Base-by-base conservation (phyloP, 2,888 invertebrate species). In the Melieria picta region DNA sequence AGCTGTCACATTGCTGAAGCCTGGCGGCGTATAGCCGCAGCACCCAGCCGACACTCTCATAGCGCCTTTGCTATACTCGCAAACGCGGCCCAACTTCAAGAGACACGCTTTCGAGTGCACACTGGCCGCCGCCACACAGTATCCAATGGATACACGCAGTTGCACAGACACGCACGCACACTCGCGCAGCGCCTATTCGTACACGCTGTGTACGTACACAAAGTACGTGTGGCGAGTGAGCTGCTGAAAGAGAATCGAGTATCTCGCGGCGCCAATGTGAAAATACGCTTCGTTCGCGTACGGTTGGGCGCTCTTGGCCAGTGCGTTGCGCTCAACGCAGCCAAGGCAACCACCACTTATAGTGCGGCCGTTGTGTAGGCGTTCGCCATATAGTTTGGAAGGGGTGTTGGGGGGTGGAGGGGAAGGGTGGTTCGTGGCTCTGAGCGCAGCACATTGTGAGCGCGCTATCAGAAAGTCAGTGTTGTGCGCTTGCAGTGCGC, bases 121-220 rank as follows among this genome's bases (percentile, higher is more conserved):
- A 3, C 30, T 7, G 52, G 9, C 52, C 13, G 11, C 13, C 13
- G 1, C n/a, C 52, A 5, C 13, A n/a, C 10, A 55, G 45, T 52
- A 61, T 68, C 11, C 10, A 42, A 60, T 50, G 45, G 45, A 48
- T 30, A 61, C 16, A 16, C 45, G 45, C n/a, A 45, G 11, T 42
- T 42, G 10, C 30, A 56, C 65, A 61, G 55, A 69, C 69, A 78
- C 79, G 78, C 65, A 72, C 75, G 78, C 73, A 76, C 74, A 65
- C 60, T 16, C 50, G 16, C 66, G 46, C 6, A 48, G 9, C 6
- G 7, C 1, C n/a, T 55, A 69, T 56, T 64, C 58, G 61, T 68
- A 62, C 7, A 60, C 62, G 60, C 7, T 50, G 48, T 74, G 69
- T 69, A 75, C 72, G 63, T 72, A 78, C 80, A 81, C 62, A 72